phyloP scores from a whole-genome alignment of 2,888 invertebrate genomes.

The Protonemura montana region DNA sequence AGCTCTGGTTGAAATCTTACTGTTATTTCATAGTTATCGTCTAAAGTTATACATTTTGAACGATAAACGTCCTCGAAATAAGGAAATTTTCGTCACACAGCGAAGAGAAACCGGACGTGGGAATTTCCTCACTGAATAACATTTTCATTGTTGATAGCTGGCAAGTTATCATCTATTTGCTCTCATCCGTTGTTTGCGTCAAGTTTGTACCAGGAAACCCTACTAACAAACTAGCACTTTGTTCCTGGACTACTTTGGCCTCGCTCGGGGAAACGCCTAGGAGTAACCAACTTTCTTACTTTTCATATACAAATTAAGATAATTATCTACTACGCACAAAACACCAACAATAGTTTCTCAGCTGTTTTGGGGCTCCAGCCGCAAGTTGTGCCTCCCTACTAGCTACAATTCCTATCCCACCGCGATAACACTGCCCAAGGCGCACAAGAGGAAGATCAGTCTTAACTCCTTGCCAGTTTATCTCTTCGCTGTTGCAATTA shows the following conservation, averaged over 20 bases:
- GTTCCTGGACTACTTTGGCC: neutral
- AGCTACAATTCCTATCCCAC: neutral
- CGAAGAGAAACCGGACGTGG: neutral
- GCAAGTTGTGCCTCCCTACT: neutral
- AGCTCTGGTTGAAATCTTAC: too few relatives aligned
- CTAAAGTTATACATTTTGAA: too few relatives aligned
- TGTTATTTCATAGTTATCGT: too few relatives aligned
- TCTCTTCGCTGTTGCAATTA: conserved; percentile 16
- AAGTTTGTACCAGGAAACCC: neutral
- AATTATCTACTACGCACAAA: neutral
- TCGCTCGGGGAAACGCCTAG: neutral
- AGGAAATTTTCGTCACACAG: neutral
- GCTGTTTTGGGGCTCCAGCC: neutral
- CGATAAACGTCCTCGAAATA: too few relatives aligned
- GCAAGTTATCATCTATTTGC: neutral
- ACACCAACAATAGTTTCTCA: neutral
- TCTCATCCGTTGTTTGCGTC: neutral
- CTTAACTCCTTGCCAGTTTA: neutral
- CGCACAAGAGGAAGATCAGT: neutral
- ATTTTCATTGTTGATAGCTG: neutral
- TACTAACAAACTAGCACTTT: neutral
- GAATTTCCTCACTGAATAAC: neutral
- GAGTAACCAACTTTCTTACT: neutral
- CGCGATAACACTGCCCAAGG: neutral
- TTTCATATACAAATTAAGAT: neutral